These are phyloP conservation scores for Microcebus lehilahytsara DNA, from an alignment of 2,113 vertebrate species.

Conservation along the genomic window DNA sequence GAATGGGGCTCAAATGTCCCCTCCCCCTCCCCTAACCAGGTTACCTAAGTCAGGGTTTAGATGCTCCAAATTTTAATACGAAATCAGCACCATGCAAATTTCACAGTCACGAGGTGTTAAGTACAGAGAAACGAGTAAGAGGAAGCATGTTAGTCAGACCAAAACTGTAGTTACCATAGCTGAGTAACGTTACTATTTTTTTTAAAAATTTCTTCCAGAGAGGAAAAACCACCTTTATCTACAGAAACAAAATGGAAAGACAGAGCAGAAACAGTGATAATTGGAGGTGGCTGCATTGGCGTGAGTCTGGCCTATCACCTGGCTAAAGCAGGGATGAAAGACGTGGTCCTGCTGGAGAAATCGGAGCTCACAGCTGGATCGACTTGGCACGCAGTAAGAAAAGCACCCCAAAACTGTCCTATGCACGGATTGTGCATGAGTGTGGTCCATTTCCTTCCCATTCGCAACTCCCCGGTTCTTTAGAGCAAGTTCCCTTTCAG, in stretches of 20 bases:
- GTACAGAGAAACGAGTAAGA: neutral
- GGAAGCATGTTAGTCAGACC: neutral
- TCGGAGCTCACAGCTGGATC: constrained; percentile 97
- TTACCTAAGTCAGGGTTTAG: neutral
- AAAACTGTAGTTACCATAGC: neutral
- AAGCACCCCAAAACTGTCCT: neutral
- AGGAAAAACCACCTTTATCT: constrained; percentile 56
- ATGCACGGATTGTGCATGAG: fast-evolving
- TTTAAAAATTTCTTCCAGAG: constrained; percentile 60
- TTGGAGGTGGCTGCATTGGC: constrained; percentile 96
- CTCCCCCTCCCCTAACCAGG: neutral
- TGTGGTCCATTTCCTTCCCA: neutral
- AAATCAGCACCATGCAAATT: neutral
- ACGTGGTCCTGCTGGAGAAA: constrained; percentile 96
- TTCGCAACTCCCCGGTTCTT: neutral
- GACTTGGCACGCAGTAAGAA: constrained; percentile 97
- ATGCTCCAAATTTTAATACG: neutral
- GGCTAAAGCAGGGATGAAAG: constrained; percentile 94
- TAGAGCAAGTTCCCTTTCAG: neutral
- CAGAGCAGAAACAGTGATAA: constrained; percentile 92
- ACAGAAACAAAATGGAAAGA: constrained; percentile 90
- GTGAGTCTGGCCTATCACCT: constrained; percentile 96
- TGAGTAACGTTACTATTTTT: neutral
- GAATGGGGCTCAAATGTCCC: neutral
- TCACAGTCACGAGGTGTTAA: neutral